Evolutionary conservation across 2,797 vertebrate species (phyloP), one percentile per base, ranked within the genome.

Genomic region (Dallia pectoralis): DNA sequence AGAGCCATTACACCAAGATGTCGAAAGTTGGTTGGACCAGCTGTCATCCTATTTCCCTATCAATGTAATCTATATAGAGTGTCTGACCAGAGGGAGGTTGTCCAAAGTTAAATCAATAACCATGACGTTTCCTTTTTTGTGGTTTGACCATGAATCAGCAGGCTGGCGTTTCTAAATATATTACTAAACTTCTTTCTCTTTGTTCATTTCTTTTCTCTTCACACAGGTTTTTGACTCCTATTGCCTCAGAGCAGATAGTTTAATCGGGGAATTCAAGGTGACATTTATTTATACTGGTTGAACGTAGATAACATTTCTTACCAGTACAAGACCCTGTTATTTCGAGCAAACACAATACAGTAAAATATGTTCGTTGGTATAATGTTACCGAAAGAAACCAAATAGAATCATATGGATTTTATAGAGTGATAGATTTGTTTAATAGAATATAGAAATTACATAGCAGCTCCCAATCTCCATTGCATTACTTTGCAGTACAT

Each of bases 191-290:
- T 25, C 53, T 12, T 8, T 6, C 6, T 56, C 22, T 25, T 22
- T 56, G 0, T 11, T 56, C 53, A 22, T 11, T 56, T 9, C 22
- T n/a, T 19, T 4, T 32, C 27, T 62, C 59, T 63, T 4, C 4
- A 9, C 70, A 30, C 87, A 94, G 93, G 89, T 94, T 15, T 94
- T 93, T 75, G 82, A 94, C 69, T 91, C 93, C 1, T 93, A 82
- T 66, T 94, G 92, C 4, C 85, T 94, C 69, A 89, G 93, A 59
- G 90, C 93, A 1, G 93, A 94, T 85, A 88, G 91, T 77, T 86
- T 94, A 2, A 93, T 94, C 90, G 93, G 93, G 66, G 90, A 92
- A 75, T 94, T 93, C 77, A 92, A 93, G 93, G 93, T 94, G 30
- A 19, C 27, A 30, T 9, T 18, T 1, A 63, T 44, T 44, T 44